Evolutionary conservation across 2,797 vertebrate species (phyloP), one percentile per base, ranked within the genome.

Genomic region (Esox masquinongy): DNA sequence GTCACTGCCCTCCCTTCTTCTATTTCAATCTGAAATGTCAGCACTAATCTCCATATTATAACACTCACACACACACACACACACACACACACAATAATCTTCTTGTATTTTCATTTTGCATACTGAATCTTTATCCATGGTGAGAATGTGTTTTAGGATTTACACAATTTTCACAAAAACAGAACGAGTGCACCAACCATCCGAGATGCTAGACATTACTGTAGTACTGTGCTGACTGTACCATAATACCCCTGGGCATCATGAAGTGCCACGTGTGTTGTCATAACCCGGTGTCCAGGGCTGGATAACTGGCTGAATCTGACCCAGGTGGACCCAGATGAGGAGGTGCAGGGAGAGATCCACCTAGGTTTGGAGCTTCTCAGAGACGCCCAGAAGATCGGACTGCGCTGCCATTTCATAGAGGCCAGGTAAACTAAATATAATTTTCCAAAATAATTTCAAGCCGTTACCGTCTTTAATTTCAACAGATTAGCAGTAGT

Each of bases 281-380:
- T 11, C 51, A 50, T 75, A 17, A 66, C 19, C 34, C 5, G 72
- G 0, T 59, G 16, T 0, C 53, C 88, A 97, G 96, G 96, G 1
- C 66, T 95, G 0, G 97, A 98, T 63, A 90, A 92, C 85, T 98
- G 97, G 97, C 86, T 97, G 88, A 96, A 95, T 84, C 92, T 98
- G 90, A 95, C 88, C 0, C 93, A 82, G 0, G 94, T 97, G 72
- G 90, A 95, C 82, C 96, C 95, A 0, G 92, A 96, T 2, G 91
- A 96, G 1, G 97, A 98, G 86, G 95, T 97, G 70, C 97, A 97
- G 88, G 97, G 97, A 0, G 96, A 98, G 90, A 93, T 98, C 86
- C 93, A 93, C n/a, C 85, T 97, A 83, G 92, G 92, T 1, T 84
- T 98, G 85, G 82, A 84, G 79, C 86, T 97, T 3, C 86, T 91